Evolutionary conservation across 2,888 invertebrate genomes (phyloP).

Genomic region (Steromphala cineraria): DNA sequence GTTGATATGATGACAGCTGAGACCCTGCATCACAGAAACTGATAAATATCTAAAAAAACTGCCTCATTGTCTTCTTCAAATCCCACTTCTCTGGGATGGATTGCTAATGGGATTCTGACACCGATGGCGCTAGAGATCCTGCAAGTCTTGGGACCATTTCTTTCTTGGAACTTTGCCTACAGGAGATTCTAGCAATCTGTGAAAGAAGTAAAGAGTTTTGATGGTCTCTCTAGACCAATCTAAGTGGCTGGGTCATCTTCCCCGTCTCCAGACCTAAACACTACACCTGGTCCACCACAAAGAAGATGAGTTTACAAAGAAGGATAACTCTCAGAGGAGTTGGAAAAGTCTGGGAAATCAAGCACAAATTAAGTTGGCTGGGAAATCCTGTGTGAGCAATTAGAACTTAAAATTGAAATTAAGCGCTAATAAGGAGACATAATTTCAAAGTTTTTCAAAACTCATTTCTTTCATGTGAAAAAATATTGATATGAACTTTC

Average conservation of each 20-base stretch:
- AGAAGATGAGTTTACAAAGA: slow-evolving; percentile 6
- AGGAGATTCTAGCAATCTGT: neutral
- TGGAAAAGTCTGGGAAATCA: neutral
- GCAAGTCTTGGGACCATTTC: neutral
- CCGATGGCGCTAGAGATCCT: neutral
- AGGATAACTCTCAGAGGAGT: neutral
- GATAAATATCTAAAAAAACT: neutral
- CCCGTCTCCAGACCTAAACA: neutral
- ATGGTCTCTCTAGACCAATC: neutral
- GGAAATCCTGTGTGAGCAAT: neutral
- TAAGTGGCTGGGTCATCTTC: neutral
- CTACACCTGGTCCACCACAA: neutral
- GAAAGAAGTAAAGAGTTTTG: too few relatives aligned
- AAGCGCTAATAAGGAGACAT: neutral
- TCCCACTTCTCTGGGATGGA: neutral
- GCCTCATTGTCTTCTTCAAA: neutral
- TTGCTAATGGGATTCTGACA: neutral
- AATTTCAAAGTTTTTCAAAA: neutral
- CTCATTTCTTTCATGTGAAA: neutral
- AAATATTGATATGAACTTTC: neutral
- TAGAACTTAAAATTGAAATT: neutral
- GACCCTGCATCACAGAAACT: neutral
- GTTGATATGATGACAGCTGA: neutral
- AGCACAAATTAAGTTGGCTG: slow-evolving; percentile 17
- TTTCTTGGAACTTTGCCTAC: neutral